phyloP scores from a whole-genome alignment of 2,113 vertebrate genomes.

The Lichenostomus cassidix region DNA sequence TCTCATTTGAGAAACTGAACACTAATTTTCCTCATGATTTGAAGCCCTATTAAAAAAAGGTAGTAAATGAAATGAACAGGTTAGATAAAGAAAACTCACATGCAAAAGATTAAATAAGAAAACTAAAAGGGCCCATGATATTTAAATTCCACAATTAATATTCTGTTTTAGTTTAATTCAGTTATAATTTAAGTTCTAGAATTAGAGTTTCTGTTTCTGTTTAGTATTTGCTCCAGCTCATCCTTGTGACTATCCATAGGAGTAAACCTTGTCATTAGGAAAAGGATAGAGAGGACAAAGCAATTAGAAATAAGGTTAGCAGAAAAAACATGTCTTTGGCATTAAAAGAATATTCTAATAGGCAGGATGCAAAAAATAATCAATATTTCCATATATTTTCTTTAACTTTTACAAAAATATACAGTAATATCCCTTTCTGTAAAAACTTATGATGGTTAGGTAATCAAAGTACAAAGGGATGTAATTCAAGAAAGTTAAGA shows the following conservation, averaged over 20 bases:
- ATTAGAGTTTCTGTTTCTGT: neutral
- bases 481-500: neutral
- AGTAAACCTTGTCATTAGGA: neutral
- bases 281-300: neutral
- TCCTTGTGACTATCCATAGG: neutral
- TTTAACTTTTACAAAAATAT: neutral
- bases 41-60: neutral
- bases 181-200: neutral
- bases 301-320: neutral
- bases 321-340: neutral
- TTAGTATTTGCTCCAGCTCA: neutral
- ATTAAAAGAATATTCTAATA: neutral
- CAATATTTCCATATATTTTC: neutral
- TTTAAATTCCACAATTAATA: neutral
- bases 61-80: neutral
- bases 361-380: neutral
- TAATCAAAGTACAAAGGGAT: neutral
- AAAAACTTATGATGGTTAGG: neutral
- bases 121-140: neutral
- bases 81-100: neutral
- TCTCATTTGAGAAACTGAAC: neutral
- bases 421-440: neutral
- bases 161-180: neutral
- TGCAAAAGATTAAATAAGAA: neutral
- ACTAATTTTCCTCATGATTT: neutral